Base-by-base conservation (phyloP, 2,888 invertebrate genomes). In the Acrobasis consociella region DNA sequence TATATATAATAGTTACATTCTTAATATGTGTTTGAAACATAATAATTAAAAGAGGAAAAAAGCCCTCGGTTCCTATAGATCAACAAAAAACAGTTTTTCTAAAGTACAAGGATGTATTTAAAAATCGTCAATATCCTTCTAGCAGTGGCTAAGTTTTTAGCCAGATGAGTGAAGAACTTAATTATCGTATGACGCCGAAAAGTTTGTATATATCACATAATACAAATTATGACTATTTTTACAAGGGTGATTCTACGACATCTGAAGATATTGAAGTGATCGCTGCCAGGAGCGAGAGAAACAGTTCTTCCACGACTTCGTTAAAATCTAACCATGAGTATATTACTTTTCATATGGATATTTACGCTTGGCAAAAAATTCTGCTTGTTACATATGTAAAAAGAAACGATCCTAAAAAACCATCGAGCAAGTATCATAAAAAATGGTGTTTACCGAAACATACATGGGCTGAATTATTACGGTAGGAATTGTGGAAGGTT, bases 121-220 rank as follows among this genome's bases (percentile, higher is more conserved):
- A 13, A 42, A 42, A 42, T 46, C 46, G 46, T n/a, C 46, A n/a
- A 46, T 13, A 13, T 46, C 46, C 2, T n/a, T 46, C 13, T 3
- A 46, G 42, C 11, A 46, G 46, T 46, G 13, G 3, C 5, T 5
- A 42, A 42, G 2, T 46, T 46, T 46, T 13, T 13, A 10, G 13
- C 5, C 46, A 46, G 10, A 46, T 11, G 1, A 13, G 46, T 13
- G 46, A 5, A 13, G 46, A 46, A 46, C 1, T 51, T 7, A 51
- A 51, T 51, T 51, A 51, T 51, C 51, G 16, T 17, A 51, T 51
- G 22, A 13, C 46, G 13, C 46, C 46, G 5, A 46, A 46, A 46
- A 46, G 46, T 46, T 46, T 46, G 46, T 46, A 46, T 46, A 46
- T 46, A 46, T 46, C 46, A 46, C 42, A 3, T 13, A n/a, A 1